Evolutionary conservation across 2,797 vertebrate genomes (phyloP), one percentile per base, ranked within the genome.

Genomic region (Psittacula derbiana): DNA sequence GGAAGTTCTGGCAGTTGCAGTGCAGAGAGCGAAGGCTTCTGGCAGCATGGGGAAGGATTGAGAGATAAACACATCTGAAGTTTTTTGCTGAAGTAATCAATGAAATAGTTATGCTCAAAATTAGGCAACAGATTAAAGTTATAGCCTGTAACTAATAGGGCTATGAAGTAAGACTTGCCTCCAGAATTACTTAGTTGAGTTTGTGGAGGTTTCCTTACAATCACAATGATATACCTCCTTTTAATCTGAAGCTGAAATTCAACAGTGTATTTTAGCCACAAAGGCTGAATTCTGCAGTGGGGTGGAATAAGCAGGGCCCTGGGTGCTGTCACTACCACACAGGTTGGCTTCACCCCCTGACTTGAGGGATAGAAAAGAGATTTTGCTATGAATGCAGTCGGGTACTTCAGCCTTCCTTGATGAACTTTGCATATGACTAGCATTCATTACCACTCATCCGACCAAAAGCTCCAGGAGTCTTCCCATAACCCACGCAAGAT

Each of bases 261-360:
- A 58, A 15, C 2, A 1, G 6, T 3, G 12, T 49, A 17, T 66
- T 84, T 78, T 66, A 55, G 50, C 84, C 43, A 38, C 23, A 50
- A 44, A 57, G 43, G 47, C 13, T 3, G 2, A 84, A 70, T 53
- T 58, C 49, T 69, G 31, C 44, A 43, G 30, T 2, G 0, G 17
- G 3, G 2, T 6, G 12, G 46, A 88, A 58, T 8, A 19, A 55
- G 19, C n/a, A 80, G 47, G 21, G 24, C 17, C 10, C 4, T 30
- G 27, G 52, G 14, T 31, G 13, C 53, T 86, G 65, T 52, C 0
- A 0, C n/a, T 11, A 2, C 58, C 18, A 38, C 0, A 0, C 10
- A 38, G 8, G 31, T 28, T 52, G 28, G 40, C 57, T 64, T 43
- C 50, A 24, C 10, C 24, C 46, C 4, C 3, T n/a, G 24, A 10